A percentile compares a stretch with the other conserved stretches of the same genome.
phyloP scores from a whole-genome alignment of 2,113 vertebrate genomes.

The Bagarius yarrelli region DNA sequence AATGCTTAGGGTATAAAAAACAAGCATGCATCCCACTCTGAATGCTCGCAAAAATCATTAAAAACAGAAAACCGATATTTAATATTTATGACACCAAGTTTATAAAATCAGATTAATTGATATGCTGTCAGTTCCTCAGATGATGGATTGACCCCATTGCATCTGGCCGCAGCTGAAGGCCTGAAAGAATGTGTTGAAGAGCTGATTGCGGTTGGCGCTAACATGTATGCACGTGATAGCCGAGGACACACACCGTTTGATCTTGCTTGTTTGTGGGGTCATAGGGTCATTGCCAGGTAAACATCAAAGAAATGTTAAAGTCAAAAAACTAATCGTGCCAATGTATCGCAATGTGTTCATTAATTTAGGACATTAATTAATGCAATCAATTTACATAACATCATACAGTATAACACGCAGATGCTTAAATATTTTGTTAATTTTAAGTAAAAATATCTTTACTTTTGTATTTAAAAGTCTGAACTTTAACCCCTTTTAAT shows the following conservation, averaged over 20 bases:
- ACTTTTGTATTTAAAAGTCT: too few species aligned
- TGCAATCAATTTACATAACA: not conserved
- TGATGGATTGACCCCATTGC: constrained; percentile 62
- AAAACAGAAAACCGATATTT: not conserved
- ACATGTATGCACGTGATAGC: constrained; percentile 54
- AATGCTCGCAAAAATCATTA: not conserved
- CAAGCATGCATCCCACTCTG: not conserved
- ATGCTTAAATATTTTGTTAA: not conserved
- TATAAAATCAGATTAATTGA: not conserved
- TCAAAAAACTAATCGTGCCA: not conserved
- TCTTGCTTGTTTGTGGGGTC: constrained; percentile 60
- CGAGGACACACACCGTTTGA: constrained; percentile 63
- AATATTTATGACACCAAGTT: not conserved
- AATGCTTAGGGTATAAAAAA: not conserved
- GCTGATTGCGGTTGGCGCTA: constrained; percentile 59
- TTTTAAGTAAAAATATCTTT: too few species aligned
- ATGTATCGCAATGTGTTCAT: not conserved
- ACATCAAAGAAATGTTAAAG: not conserved
- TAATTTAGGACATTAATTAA: not conserved
- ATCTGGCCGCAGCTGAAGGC: constrained; percentile 65
- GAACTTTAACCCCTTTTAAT: too few species aligned
- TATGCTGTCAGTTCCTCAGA: constrained; percentile 52
- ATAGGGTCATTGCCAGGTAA: constrained; percentile 61
- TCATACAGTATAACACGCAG: not conserved
- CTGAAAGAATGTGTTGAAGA: constrained; percentile 58